phyloP scores from a whole-genome alignment of 1,140 invertebrate genomes.

The Drosophila orosa region DNA sequence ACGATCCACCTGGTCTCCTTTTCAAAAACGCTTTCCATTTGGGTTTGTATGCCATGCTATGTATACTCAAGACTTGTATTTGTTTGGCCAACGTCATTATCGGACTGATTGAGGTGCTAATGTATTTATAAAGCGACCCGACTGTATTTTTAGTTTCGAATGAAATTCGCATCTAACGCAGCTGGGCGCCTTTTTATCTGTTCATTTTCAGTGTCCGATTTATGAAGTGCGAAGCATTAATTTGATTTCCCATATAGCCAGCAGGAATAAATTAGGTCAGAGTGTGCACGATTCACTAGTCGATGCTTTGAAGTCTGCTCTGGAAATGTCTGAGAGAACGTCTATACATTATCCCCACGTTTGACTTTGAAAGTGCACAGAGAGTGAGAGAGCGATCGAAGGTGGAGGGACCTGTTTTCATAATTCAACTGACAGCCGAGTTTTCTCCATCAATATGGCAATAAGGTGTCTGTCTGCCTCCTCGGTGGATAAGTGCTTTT shows the following conservation, averaged over 20 bases:
- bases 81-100: constrained; percentile 56
- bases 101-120: constrained; percentile 71
- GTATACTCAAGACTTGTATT: constrained; percentile 16
- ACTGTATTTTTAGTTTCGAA: constrained; percentile 66
- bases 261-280: constrained; percentile 71
- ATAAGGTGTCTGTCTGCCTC: constrained; percentile 55
- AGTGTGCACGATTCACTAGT: constrained; percentile 45
- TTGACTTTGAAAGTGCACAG: constrained; percentile 59
- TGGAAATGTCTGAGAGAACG: constrained; percentile 1
- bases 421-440: constrained; percentile 72
- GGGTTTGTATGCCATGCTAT: constrained; percentile 12
- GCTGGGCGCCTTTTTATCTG: constrained; percentile 69
- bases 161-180: constrained; percentile 24
- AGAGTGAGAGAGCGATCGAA: background rate
- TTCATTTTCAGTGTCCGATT: constrained; percentile 77
- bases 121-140: constrained; percentile 81
- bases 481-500: constrained; percentile 64
- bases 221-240: constrained; percentile 81
- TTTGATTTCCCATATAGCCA: constrained; percentile 65
- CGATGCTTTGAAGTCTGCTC: constrained; percentile 63
- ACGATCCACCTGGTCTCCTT: constrained; percentile 26
- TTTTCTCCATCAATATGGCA: constrained; percentile 71
- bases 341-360: constrained; percentile 1
- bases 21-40: constrained; percentile 17
- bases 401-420: constrained; percentile 44